Conservation (phyloP, 2,888 invertebrate species). For the Melanostoma scalare region DNA sequence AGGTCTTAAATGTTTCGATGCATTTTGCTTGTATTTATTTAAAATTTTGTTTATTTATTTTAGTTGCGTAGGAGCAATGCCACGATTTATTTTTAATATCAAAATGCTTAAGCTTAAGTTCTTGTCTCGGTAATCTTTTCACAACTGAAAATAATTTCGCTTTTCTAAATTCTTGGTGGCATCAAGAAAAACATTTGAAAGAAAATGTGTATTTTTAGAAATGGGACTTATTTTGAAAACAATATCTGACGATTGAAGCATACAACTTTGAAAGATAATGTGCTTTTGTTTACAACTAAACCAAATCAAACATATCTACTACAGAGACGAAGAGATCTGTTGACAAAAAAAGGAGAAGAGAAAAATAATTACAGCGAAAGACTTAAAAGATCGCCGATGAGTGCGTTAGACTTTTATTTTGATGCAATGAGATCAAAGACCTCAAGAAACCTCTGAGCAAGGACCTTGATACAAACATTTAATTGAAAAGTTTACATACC, state of each 20-base stretch:
- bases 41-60: too few relatives aligned
- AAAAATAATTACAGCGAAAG: conserved; percentile 36
- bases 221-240: conserved; percentile 29
- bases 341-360: background rate
- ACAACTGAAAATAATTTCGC: conserved; percentile 22
- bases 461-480: too few relatives aligned
- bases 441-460: too few relatives aligned
- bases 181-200: background rate
- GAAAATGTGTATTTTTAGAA: conserved; percentile 43
- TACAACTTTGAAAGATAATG: conserved; percentile 24
- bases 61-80: too few relatives aligned
- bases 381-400: too few relatives aligned
- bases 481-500: too few relatives aligned
- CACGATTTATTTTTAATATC: too few relatives aligned
- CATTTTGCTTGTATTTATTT: too few relatives aligned
- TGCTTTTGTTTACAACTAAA: conserved; percentile 48
- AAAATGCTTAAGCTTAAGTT: background rate
- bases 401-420: too few relatives aligned
- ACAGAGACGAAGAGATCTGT: background rate
- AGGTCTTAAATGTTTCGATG: too few relatives aligned
- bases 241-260: conserved; percentile 31
- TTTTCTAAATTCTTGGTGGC: conserved; percentile 1
- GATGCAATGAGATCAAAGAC: too few relatives aligned
- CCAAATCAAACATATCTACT: background rate
- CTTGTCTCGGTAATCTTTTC: conserved; percentile 12